Conservation (phyloP, 2,113 vertebrate species). For the Syngnathus scovelli region DNA sequence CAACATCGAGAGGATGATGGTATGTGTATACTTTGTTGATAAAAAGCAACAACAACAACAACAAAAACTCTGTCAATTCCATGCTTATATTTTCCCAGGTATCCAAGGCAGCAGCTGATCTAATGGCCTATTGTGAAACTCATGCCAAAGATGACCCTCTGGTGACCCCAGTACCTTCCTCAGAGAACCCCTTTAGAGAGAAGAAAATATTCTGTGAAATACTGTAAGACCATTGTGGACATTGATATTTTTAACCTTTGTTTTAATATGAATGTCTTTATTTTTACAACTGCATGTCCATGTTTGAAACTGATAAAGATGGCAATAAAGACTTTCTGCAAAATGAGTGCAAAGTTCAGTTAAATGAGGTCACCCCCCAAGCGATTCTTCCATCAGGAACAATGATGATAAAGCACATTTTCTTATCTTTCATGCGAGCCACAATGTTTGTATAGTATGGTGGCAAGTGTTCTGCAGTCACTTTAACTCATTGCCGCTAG, state of each 20-base stretch:
- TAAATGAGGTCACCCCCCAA: neutral
- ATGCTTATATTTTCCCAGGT: slow-evolving; percentile 64
- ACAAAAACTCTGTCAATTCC: neutral
- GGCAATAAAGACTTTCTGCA: slow-evolving; percentile 52
- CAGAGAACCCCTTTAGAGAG: slow-evolving; percentile 84
- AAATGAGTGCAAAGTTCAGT: slow-evolving; percentile 63
- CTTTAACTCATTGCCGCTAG: neutral
- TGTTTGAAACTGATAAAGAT: slow-evolving; percentile 15
- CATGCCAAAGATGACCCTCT: slow-evolving; percentile 81
- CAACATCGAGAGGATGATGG: slow-evolving; percentile 88
- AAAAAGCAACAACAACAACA: neutral
- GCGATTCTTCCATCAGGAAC: neutral
- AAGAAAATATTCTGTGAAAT: slow-evolving; percentile 81
- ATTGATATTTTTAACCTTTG: neutral
- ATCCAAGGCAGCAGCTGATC: slow-evolving; percentile 82
- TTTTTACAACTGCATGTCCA: slow-evolving; percentile 1
- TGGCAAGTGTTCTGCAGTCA: neutral
- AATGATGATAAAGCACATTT: neutral
- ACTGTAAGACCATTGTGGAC: slow-evolving; percentile 57
- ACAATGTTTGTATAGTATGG: neutral
- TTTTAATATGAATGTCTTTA: neutral
- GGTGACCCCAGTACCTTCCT: slow-evolving; percentile 73
- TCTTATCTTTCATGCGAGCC: neutral
- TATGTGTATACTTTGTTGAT: slow-evolving; percentile 43
- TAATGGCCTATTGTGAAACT: slow-evolving; percentile 82